These are phyloP conservation scores for Charanyca ferruginea DNA, from an alignment of 2,888 invertebrate species.

Conservation along the genomic window DNA sequence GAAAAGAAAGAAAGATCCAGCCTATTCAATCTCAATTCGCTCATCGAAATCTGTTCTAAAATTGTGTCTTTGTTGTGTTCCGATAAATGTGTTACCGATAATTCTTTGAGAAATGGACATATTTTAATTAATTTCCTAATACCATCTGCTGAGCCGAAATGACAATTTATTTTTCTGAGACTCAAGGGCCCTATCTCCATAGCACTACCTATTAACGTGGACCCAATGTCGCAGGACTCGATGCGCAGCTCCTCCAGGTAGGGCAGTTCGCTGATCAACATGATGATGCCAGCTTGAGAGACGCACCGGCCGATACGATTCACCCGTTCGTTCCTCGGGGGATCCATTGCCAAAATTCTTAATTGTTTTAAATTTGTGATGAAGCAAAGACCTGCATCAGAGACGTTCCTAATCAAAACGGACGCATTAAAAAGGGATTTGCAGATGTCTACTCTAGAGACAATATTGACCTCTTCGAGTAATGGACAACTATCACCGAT, in stretches of 20 bases:
- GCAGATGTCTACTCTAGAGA: slow-evolving; percentile 86
- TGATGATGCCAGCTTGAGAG: slow-evolving; percentile 86
- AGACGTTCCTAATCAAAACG: slow-evolving; percentile 86
- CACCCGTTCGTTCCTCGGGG: slow-evolving; percentile 85
- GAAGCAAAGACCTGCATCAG: slow-evolving; percentile 83
- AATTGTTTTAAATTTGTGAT: slow-evolving; percentile 83
- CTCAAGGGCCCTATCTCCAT: slow-evolving; percentile 82
- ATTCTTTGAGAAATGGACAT: slow-evolving; percentile 84
- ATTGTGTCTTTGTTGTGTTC: slow-evolving; percentile 86
- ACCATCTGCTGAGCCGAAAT: slow-evolving; percentile 86
- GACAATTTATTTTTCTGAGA: slow-evolving; percentile 86
- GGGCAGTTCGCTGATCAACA: slow-evolving; percentile 82
- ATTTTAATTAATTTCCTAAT: slow-evolving; percentile 84
- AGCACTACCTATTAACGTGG: slow-evolving; percentile 83
- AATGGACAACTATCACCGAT: slow-evolving; percentile 81
- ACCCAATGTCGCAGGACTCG: slow-evolving; percentile 89
- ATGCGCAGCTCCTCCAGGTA: slow-evolving; percentile 85
- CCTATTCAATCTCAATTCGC: slow-evolving; percentile 80
- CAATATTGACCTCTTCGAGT: slow-evolving; percentile 87
- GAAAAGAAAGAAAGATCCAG: slow-evolving; percentile 88
- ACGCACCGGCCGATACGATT: slow-evolving; percentile 86
- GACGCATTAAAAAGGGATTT: slow-evolving; percentile 88
- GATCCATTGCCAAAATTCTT: slow-evolving; percentile 85
- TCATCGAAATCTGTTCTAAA: slow-evolving; percentile 81
- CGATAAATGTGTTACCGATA: slow-evolving; percentile 86